These are phyloP conservation scores for Ligdia adustata DNA, from an alignment of 2,888 invertebrate species.

Conservation along the genomic window DNA sequence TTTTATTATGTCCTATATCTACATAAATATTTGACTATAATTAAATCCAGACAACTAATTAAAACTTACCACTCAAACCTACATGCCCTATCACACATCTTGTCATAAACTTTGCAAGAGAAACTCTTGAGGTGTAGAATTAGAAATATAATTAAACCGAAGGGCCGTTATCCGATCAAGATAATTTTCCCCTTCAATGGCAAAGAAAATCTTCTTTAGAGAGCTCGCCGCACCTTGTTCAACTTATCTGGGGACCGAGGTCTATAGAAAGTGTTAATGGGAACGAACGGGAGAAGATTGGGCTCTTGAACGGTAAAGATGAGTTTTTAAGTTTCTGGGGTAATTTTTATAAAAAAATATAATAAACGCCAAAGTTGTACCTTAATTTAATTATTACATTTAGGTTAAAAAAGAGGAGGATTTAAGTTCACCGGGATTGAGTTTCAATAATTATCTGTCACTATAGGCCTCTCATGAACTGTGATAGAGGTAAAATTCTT, in stretches of 20 bases:
- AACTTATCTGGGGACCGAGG: conserved; percentile 24
- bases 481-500: too few relatives aligned
- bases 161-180: conserved; percentile 60
- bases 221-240: conserved; percentile 39
- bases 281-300: conserved; percentile 1
- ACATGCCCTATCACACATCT: conserved; percentile 17
- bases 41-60: conserved; percentile 4
- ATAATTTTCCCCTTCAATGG: conserved; percentile 64
- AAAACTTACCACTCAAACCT: not conserved
- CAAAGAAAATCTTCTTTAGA: conserved; percentile 57
- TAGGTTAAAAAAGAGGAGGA: too few relatives aligned
- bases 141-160: conserved; percentile 57
- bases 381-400: too few relatives aligned
- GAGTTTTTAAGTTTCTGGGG: not conserved
- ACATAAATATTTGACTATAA: too few relatives aligned
- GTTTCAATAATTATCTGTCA: too few relatives aligned
- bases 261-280: conserved; percentile 10
- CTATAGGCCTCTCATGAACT: too few relatives aligned
- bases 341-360: too few relatives aligned
- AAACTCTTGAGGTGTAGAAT: conserved; percentile 20
- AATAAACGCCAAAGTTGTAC: too few relatives aligned
- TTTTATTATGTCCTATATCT: too few relatives aligned
- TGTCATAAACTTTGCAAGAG: conserved; percentile 2
- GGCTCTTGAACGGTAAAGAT: not conserved
- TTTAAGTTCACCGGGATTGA: too few relatives aligned